Conservation (phyloP, 2,113 vertebrate species). For the Isurus oxyrinchus region DNA sequence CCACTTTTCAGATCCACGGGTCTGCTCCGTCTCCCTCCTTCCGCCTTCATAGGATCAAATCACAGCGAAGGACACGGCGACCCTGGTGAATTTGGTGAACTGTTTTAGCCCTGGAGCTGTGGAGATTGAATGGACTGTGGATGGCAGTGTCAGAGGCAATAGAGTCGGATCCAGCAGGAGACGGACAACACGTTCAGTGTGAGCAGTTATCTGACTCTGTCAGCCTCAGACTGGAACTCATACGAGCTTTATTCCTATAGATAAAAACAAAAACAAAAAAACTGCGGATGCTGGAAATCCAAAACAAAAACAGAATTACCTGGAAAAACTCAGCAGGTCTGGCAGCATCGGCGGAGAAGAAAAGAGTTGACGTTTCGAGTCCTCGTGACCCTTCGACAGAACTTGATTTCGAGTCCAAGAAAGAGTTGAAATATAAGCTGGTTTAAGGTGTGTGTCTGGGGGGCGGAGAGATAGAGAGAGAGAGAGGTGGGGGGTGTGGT, state of each 20-base stretch:
- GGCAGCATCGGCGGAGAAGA: too few relatives aligned
- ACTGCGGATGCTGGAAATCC: too few relatives aligned
- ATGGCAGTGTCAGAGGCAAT: background rate
- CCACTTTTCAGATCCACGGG: background rate
- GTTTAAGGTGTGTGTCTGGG: too few relatives aligned
- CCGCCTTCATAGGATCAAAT: background rate
- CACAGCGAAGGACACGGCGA: background rate
- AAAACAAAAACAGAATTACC: too few relatives aligned
- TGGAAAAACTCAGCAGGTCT: too few relatives aligned
- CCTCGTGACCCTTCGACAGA: too few relatives aligned
- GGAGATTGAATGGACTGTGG: slow-evolving; percentile 32
- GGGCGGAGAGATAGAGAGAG: too few relatives aligned
- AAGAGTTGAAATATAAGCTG: too few relatives aligned
- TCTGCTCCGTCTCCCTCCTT: background rate
- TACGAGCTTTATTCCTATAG: background rate
- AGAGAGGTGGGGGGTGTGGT: too few relatives aligned
- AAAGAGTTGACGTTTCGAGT: too few relatives aligned
- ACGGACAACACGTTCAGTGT: background rate
- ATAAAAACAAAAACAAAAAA: too few relatives aligned
- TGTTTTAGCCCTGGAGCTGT: slow-evolving; percentile 15
- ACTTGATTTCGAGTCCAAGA: too few relatives aligned
- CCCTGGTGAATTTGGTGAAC: slow-evolving; percentile 17
- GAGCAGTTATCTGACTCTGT: background rate
- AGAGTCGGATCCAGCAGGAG: background rate
- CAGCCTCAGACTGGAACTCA: background rate